These are phyloP conservation scores for Misgurnus mizolepis DNA, from an alignment of 2,113 vertebrate species.

Conservation along the genomic window DNA sequence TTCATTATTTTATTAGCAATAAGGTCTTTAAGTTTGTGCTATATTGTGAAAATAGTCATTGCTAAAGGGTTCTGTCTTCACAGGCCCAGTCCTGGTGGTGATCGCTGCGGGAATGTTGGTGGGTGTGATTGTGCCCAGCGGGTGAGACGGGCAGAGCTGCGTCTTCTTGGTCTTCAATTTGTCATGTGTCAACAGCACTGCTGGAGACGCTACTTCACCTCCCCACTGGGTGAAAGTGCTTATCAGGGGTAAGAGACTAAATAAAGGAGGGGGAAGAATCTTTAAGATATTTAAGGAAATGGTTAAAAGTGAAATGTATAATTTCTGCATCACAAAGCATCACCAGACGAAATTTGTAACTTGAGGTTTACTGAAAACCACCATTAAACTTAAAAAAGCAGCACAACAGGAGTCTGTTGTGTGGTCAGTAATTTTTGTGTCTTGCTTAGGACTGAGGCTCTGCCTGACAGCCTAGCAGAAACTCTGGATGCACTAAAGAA, in stretches of 20 bases:
- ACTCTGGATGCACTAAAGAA: constrained; percentile 62
- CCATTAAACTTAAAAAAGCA: no score
- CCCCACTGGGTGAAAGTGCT: constrained; percentile 28
- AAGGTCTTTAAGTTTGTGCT: no score
- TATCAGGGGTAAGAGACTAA: constrained; percentile 38
- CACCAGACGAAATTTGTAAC: no score
- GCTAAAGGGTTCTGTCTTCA: neutral
- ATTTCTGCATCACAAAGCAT: neutral
- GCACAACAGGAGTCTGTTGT: no score
- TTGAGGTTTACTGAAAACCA: no score
- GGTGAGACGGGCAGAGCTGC: constrained; percentile 60
- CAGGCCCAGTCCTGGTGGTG: constrained; percentile 1
- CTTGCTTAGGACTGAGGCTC: constrained; percentile 43
- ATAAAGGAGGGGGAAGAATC: no score
- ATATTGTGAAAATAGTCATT: no score
- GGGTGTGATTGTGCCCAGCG: constrained; percentile 49
- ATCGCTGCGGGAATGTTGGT: neutral
- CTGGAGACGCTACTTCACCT: constrained; percentile 61
- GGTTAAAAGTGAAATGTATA: neutral
- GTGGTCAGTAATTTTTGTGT: neutral
- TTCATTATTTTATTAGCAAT: no score
- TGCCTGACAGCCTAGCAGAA: constrained; percentile 39
- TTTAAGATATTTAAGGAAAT: no score
- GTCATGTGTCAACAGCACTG: constrained; percentile 66
- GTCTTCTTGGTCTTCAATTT: constrained; percentile 66